Base-by-base conservation (phyloP, 1,140 invertebrate species). In the Drosophila mayri region DNA sequence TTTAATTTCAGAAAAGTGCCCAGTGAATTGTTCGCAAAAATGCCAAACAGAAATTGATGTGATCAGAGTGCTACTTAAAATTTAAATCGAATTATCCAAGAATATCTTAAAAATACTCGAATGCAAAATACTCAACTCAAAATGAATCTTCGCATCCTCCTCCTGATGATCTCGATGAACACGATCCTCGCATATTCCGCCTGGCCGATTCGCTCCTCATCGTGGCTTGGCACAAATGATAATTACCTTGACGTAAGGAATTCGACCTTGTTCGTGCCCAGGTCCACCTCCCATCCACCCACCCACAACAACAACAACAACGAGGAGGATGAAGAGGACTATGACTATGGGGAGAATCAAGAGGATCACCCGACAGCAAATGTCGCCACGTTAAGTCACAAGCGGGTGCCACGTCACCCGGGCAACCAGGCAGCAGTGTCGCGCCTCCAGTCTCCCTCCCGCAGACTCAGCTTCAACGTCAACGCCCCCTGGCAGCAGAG, bases 391-490 rank as follows among this genome's bases (percentile, higher is more conserved):
- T 2, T 22, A 1, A 9, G 20, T 10, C 70, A 73, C 44, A 74
- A 65, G 30, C 82, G 78, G 40, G 74, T 85, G 82, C 61, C 78
- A 58, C 68, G 67, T 30, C 46, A 60, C 8, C 49, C 41, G 37
- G 12, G 12, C 35, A 30, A 7, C 61, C 61, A 40, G 18, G 14
- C 35, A 2, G 12, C 32, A 4, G 20, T n/a, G 16, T 22, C 38
- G 41, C 18, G 18, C 44, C 28, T 35, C 71, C 80, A 30, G 28
- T 64, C 49, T 6, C 20, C 35, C 49, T 77, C 46, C 80, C 64
- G 35, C 67, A 63, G 12, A 52, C 58, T 64, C 44, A 55, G 52
- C 35, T 55, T 55, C 35, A 55, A 55, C 52, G 52, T 55, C 52
- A 73, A 46, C 50, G 58, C 28, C 38, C 58, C 16, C 20, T 49